These are phyloP conservation scores for Porites lobata DNA, from an alignment of 92 coral and sea anemone species.

Conservation along the genomic window DNA sequence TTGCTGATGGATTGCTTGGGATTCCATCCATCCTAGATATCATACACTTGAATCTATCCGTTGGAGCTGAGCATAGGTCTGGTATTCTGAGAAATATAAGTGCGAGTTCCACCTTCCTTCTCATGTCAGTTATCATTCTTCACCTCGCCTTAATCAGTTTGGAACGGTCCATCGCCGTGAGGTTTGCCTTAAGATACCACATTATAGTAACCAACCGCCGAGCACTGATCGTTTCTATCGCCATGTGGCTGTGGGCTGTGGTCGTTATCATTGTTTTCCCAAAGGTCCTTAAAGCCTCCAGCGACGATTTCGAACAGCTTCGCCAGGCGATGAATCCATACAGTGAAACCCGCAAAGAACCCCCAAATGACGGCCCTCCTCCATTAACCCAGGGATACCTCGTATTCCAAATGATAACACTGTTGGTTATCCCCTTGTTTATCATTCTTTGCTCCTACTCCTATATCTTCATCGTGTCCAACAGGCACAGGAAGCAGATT, in stretches of 20 bases:
- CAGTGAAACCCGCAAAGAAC: too few relatives aligned
- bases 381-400: neutral
- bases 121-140: slow-evolving; percentile 20
- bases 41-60: too few relatives aligned
- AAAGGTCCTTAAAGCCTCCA: neutral
- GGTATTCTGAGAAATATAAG: neutral
- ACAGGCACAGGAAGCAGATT: slow-evolving; percentile 11
- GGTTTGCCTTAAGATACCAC: slow-evolving; percentile 42
- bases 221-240: slow-evolving; percentile 9
- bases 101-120: neutral
- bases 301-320: neutral
- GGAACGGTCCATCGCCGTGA: slow-evolving; percentile 42
- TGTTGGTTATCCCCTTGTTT: slow-evolving; percentile 6
- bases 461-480: slow-evolving; percentile 14
- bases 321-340: too few relatives aligned
- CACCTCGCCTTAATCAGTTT: slow-evolving; percentile 46
- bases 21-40: too few relatives aligned
- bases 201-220: slow-evolving; percentile 30
- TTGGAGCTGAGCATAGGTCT: too few relatives aligned
- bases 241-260: slow-evolving; percentile 28
- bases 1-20: too few relatives aligned
- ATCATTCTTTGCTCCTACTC: slow-evolving; percentile 19
- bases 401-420: slow-evolving; percentile 4
- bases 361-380: too few relatives aligned
- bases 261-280: neutral